These are phyloP conservation scores for Drosophila parvula DNA, from an alignment of 1,140 invertebrate genomes.

Conservation along the genomic window DNA sequence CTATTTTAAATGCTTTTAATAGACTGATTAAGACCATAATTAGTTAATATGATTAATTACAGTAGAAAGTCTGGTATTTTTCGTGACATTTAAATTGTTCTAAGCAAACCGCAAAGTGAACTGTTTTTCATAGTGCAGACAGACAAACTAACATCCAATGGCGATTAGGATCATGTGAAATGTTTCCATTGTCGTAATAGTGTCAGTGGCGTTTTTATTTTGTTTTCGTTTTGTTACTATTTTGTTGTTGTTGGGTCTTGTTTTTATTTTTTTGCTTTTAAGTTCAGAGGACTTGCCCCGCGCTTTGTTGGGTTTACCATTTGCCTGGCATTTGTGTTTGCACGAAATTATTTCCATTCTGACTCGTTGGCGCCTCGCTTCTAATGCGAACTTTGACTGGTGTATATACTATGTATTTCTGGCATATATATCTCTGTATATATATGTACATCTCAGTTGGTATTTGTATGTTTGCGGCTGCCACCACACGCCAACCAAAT, in stretches of 20 bases:
- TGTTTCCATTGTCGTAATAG: constrained; percentile 29
- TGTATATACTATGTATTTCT: constrained; percentile 12
- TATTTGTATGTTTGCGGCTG: constrained; percentile 31
- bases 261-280: constrained; percentile 14
- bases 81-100: neutral
- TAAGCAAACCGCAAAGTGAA: neutral
- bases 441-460: constrained; percentile 26
- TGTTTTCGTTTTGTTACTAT: constrained; percentile 20
- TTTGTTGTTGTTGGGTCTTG: neutral
- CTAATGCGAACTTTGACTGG: constrained; percentile 76
- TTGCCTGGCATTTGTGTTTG: constrained; percentile 32
- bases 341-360: constrained; percentile 50
- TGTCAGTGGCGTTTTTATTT: constrained; percentile 34
- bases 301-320: constrained; percentile 32
- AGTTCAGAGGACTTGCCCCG: constrained; percentile 12
- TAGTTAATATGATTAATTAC: neutral
- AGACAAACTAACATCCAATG: constrained; percentile 12
- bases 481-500: constrained; percentile 48
- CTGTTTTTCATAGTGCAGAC: constrained; percentile 12
- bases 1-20: neutral
- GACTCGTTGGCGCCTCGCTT: constrained; percentile 17
- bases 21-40: neutral
- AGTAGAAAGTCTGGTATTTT: neutral
- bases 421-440: constrained; percentile 13
- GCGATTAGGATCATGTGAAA: constrained; percentile 48